Base-by-base conservation (phyloP, 2,113 vertebrate species). In the Colistium nudipinnis region DNA sequence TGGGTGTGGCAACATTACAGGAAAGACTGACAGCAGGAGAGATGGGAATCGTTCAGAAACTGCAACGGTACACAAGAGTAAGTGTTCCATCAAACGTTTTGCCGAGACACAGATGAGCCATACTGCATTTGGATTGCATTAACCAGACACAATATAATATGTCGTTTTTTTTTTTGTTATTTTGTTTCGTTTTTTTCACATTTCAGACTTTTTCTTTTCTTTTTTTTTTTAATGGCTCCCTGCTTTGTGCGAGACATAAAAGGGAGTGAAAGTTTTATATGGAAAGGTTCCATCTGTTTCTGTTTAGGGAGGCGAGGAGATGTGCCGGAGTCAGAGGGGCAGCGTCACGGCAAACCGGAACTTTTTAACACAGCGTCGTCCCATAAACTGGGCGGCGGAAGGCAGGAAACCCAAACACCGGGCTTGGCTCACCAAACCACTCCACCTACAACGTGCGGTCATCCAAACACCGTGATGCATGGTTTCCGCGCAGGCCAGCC, bases 231-330 rank as follows among this genome's bases (percentile, higher is more conserved):
- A 67, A 68, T 22, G 56, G 74, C 75, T 70, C 52, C 53, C 62
- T 73, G 54, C 70, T 74, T 67, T 48, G 48, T 76, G 74, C 27
- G 30, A 82, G 82, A 86, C 82, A 82, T 85, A 66, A 83, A 89
- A 84, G 85, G 68, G 64, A 89, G 82, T 78, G 78, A 89, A 87
- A 84, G 80, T 87, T 88, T 90, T 86, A 88, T 88, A 78, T 81
- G 78, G 84, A 89, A 88, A 83, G 78, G 48, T 25, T 76, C 67
- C 77, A 90, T 92, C 89, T 92, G 90, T 89, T 88, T 90, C 70
- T 68, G 82, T 80, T 92, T 92, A 92, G 69, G 35, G 67, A 76
- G 67, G 80, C 51, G 48, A 73, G 78, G 85, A 83, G 85, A 90
- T 86, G 82, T 87, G 85, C 83, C 54, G 78, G 60, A 85, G 70